Evolutionary conservation across 2,113 vertebrate species (phyloP).

Genomic region (Garra rufa): DNA sequence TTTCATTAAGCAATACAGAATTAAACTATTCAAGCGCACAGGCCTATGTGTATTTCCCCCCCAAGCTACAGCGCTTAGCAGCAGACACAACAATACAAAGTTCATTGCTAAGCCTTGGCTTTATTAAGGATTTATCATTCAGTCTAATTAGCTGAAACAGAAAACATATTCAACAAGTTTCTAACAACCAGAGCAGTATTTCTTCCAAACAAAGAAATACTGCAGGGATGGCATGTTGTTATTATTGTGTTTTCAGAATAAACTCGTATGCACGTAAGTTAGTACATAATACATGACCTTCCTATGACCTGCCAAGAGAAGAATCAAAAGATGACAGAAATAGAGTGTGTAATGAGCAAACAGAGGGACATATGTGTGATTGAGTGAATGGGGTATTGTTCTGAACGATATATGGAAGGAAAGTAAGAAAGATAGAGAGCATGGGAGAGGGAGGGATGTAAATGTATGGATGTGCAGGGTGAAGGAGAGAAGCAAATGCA

Average conservation of each 20-base stretch:
- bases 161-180: neutral
- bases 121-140: slow-evolving; percentile 21
- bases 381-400: neutral
- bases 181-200: neutral
- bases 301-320: neutral
- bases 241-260: neutral
- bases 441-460: neutral
- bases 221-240: neutral
- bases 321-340: neutral
- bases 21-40: neutral
- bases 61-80: neutral
- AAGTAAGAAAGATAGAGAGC: neutral
- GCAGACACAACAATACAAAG: neutral
- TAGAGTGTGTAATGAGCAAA: neutral
- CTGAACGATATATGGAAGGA: neutral
- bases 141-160: neutral
- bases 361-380: neutral
- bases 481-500: slow-evolving; percentile 29
- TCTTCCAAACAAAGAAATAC: neutral
- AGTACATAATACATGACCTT: neutral
- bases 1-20: neutral
- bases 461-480: slow-evolving; percentile 32
- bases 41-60: neutral
- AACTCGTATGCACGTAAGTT: too few relatives aligned
- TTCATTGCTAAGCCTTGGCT: neutral